Evolutionary conservation across 2,797 vertebrate species (phyloP), one percentile per base, ranked within the genome.

Genomic region (Pipistrellus nathusii): DNA sequence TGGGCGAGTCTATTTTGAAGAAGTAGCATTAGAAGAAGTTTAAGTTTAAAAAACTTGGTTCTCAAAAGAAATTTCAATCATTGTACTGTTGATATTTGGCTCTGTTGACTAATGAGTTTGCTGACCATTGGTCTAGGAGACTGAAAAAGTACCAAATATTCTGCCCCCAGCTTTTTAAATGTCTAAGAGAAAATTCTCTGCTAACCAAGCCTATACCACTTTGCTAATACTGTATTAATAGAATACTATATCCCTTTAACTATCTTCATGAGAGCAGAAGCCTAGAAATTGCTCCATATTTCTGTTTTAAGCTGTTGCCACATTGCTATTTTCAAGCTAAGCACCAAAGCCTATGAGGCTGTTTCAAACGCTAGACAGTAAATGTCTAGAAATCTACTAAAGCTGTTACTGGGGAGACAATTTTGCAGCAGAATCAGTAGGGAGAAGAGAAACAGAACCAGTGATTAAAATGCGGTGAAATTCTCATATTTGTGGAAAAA

Each of bases 321-420:
- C 77, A 35, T 85, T 85, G 32, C 91, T 90, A 89, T 62, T 90
- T 92, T 95, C 80, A 94, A 89, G 83, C 86, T 81, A 85, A 93
- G 81, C 77, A 91, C 91, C 83, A 85, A 66, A 85, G 77, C 55
- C 81, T 91, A 77, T 91, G 77, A 91, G 46, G 32, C 64, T 88
- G 6, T 48, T 78, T 91, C 89, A 64, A 92, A 94, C 88, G 38
- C 76, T 69, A 96, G 62, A 57, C 81, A 75, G 73, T 88, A 75
- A 88, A 91, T 53, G 76, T 81, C 44, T 77, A 76, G 57, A 91
- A 91, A 84, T 41, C 46, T 73, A 25, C 90, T 48, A 41, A 44
- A 66, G 44, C 85, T 71, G 81, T 95, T 95, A 48, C 95, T 66
- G 94, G 87, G 84, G 93, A 97, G 83, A 96, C 72, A 62, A 38